These are phyloP conservation scores for Pygmarrhopalites habei DNA, from an alignment of 1,140 invertebrate species.

Conservation along the genomic window DNA sequence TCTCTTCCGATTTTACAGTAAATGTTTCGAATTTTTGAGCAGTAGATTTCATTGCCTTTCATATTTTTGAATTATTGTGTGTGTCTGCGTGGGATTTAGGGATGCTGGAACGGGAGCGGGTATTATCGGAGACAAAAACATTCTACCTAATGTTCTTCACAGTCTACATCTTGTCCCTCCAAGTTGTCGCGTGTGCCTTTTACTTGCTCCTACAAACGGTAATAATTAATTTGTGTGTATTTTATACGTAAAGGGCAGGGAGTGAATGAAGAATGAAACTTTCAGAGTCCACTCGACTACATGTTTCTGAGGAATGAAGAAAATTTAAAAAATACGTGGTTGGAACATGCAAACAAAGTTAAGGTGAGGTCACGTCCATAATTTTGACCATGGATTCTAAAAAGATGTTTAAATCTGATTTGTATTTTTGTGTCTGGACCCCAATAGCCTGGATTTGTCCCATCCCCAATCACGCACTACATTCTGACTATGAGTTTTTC, in stretches of 20 bases:
- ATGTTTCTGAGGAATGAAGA: not conserved
- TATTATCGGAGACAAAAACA: not conserved
- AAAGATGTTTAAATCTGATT: slow-evolving; percentile 21
- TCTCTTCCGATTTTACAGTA: slow-evolving; percentile 17
- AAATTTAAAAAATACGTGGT: not conserved
- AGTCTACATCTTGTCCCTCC: slow-evolving; percentile 18
- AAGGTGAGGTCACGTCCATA: not conserved
- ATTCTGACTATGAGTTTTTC: slow-evolving; percentile 20
- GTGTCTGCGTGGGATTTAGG: slow-evolving; percentile 2
- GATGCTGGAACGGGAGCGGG: slow-evolving; percentile 5
- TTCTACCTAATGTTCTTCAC: slow-evolving; percentile 21
- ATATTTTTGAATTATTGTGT: not conserved
- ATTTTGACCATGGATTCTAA: not conserved
- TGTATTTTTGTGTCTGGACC: too few species aligned
- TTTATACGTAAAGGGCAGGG: not conserved
- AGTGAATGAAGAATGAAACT: not conserved
- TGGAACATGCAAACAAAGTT: slow-evolving; percentile 12
- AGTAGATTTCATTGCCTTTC: slow-evolving; percentile 9
- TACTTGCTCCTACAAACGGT: slow-evolving; percentile 7
- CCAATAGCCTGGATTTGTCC: slow-evolving; percentile 5
- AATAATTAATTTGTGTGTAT: not conserved
- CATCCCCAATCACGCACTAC: slow-evolving; percentile 10
- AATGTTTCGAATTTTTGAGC: not conserved
- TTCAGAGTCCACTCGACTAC: not conserved
- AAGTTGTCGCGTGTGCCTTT: slow-evolving; percentile 27